Percentiles rank a stretch among this genome's conserved stretches.
phyloP scores from a whole-genome alignment of 2,797 vertebrate genomes.

The Meda fulgida region DNA sequence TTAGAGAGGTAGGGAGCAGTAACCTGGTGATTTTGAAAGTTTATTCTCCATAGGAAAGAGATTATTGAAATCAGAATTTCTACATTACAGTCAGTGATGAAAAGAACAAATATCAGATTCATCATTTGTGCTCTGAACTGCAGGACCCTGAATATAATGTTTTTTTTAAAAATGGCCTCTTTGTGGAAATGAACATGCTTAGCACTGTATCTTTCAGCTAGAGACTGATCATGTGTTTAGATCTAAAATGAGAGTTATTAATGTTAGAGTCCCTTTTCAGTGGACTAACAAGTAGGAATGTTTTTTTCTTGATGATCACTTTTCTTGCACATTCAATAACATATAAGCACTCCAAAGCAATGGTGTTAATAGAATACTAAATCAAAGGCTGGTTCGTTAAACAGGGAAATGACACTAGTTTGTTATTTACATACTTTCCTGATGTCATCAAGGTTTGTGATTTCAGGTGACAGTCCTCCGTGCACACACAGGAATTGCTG shows the following conservation, averaged over 20 bases:
- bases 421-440: constrained; percentile 90
- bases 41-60: constrained; percentile 21
- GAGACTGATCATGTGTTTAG: background rate
- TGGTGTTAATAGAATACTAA: background rate
- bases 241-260: background rate
- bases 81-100: background rate
- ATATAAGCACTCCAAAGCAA: background rate
- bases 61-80: constrained; percentile 25
- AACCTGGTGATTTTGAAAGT: constrained; percentile 53
- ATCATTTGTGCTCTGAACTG: background rate
- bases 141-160: background rate
- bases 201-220: background rate
- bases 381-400: background rate
- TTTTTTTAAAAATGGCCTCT: background rate
- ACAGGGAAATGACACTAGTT: background rate
- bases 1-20: constrained; percentile 11
- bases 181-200: background rate
- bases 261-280: background rate
- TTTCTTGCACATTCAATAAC: background rate
- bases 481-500: constrained; percentile 99
- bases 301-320: background rate
- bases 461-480: constrained; percentile 97
- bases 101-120: background rate
- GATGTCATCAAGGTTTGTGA: constrained; percentile 98
- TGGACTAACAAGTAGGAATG: background rate